Evolutionary conservation across 2,113 vertebrate species (phyloP).

Genomic region (Gasterosteus aculeatus): DNA sequence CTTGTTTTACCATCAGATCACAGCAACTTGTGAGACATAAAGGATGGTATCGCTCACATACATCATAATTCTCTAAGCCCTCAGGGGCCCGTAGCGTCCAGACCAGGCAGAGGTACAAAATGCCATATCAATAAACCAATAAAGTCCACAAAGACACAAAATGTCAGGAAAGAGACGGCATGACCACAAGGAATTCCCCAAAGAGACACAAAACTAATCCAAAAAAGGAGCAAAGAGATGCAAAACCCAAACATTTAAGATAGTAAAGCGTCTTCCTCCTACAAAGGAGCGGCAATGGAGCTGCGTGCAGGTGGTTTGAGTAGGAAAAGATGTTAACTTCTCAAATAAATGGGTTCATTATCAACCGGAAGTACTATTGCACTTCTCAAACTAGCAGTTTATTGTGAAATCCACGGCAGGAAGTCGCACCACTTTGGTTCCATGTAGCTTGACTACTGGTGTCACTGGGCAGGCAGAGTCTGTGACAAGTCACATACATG

Average conservation of each 20-base stretch:
- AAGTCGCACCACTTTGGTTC: background rate
- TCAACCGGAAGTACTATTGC: slow-evolving; percentile 13
- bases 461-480: background rate
- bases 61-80: too few relatives aligned
- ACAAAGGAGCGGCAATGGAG: too few relatives aligned
- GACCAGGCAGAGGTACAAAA: background rate
- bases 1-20: too few relatives aligned
- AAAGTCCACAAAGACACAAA: background rate
- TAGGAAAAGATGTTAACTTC: background rate
- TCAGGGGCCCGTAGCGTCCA: too few relatives aligned
- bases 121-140: background rate
- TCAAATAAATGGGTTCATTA: background rate
- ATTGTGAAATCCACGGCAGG: slow-evolving; percentile 41
- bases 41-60: too few relatives aligned
- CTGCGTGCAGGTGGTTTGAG: background rate
- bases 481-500: slow-evolving; percentile 24
- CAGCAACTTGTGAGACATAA: too few relatives aligned
- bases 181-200: background rate
- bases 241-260: too few relatives aligned
- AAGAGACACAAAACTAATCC: background rate
- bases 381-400: background rate
- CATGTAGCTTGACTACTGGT: background rate
- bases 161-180: too few relatives aligned
- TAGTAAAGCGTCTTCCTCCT: too few relatives aligned
- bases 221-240: background rate